Percentiles rank a stretch among this genome's conserved stretches.
These are phyloP conservation scores for Paratrypauchen microcephalus DNA, from an alignment of 2,797 vertebrate genomes.

Conservation along the genomic window DNA sequence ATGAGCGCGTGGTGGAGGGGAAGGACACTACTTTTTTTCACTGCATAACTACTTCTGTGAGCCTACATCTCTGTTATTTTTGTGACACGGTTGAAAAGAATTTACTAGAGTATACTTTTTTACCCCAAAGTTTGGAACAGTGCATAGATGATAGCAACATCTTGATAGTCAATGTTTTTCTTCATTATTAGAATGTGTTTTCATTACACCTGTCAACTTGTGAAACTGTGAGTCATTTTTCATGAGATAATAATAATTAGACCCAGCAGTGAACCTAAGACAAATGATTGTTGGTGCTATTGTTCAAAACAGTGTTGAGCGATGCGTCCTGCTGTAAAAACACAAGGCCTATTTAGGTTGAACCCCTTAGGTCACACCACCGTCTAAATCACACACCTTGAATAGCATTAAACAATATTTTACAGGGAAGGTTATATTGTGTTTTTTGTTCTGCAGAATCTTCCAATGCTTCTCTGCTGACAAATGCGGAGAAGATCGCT, in stretches of 20 bases:
- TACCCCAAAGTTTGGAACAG: background rate
- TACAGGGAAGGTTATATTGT: slow-evolving; percentile 21
- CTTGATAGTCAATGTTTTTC: too few relatives aligned
- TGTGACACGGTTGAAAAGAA: background rate
- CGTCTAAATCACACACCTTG: background rate
- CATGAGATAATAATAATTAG: slow-evolving; percentile 26
- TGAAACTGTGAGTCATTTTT: slow-evolving; percentile 32
- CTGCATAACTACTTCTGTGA: slow-evolving; percentile 48
- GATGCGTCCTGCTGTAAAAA: slow-evolving; percentile 32
- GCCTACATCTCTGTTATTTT: slow-evolving; percentile 23
- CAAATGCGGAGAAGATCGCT: slow-evolving; percentile 96
- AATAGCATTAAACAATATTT: slow-evolving; percentile 17
- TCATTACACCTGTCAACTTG: background rate
- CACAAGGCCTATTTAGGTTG: background rate
- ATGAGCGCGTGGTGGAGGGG: slow-evolving; percentile 51
- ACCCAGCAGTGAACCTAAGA: slow-evolving; percentile 38
- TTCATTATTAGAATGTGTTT: background rate
- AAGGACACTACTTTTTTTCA: slow-evolving; percentile 50
- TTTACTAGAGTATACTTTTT: background rate
- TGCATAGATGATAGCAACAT: too few relatives aligned
- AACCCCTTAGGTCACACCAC: background rate
- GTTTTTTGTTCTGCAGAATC: slow-evolving; percentile 78
- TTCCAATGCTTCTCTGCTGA: slow-evolving; percentile 94
- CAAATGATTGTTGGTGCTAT: slow-evolving; percentile 55
- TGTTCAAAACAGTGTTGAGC: slow-evolving; percentile 50